These are phyloP conservation scores for Lipophrys pholis DNA, from an alignment of 2,113 vertebrate genomes.

Conservation along the genomic window DNA sequence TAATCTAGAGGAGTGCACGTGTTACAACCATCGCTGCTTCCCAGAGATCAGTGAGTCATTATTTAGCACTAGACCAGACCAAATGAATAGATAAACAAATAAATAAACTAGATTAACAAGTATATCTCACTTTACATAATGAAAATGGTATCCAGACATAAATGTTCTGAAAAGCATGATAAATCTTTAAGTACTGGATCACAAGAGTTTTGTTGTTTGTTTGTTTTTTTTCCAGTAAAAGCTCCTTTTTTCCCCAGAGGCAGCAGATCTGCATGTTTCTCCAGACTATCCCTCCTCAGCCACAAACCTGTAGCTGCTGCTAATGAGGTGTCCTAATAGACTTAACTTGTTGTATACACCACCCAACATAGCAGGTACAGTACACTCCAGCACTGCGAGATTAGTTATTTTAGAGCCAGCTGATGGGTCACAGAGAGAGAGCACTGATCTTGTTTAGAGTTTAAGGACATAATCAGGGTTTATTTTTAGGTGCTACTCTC, in stretches of 20 bases:
- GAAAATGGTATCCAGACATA: neutral
- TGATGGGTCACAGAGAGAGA: conserved; percentile 60
- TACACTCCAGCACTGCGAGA: conserved; percentile 17
- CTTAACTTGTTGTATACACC: conserved; percentile 52
- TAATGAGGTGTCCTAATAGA: conserved; percentile 56
- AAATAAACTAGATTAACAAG: neutral
- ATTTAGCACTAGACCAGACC: conserved; percentile 6
- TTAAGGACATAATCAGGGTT: conserved; percentile 71
- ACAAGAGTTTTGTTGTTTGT: neutral
- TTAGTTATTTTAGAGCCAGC: conserved; percentile 72
- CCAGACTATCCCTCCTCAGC: neutral
- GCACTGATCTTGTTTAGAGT: conserved; percentile 80
- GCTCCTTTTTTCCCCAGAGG: neutral
- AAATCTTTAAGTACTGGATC: neutral
- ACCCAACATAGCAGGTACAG: conserved; percentile 27
- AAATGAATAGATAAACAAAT: neutral
- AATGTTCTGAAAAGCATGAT: neutral
- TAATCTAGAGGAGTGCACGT: conserved; percentile 74
- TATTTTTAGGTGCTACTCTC: conserved; percentile 75
- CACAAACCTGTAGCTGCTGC: conserved; percentile 26
- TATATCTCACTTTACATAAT: neutral
- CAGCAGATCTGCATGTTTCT: conserved; percentile 1
- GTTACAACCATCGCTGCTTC: conserved; percentile 67
- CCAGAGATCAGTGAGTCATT: conserved; percentile 62
- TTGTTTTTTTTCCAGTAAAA: neutral